Evolutionary conservation across 2,888 invertebrate genomes (phyloP), one percentile per base, ranked within the genome.

Genomic region (Diarsia brunnea): DNA sequence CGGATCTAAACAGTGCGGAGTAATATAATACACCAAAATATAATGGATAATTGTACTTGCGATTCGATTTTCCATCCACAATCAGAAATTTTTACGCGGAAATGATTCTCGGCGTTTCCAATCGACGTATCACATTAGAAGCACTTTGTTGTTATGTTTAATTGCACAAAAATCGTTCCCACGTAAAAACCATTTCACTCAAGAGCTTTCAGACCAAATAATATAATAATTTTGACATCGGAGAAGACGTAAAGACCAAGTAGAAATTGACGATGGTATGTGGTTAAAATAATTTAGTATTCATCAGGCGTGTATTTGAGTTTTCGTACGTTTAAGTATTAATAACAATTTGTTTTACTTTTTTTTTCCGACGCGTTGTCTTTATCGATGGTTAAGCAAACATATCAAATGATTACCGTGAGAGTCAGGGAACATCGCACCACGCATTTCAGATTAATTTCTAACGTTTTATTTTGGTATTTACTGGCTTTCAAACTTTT

Each of bases 101-200:
- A 96, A 96, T 96, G 96, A 96, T 96, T 96, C 96, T 96, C 96
- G 96, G 96, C 96, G 96, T 95, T 95, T 94, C 92, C 93, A 92
- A 92, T 95, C 94, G 96, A 95, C 94, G 96, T 93, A 92, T 93
- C 95, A 95, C 95, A 92, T 92, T 92, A 91, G 90, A 92, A 95
- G 92, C 95, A 95, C 96, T 95, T 92, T 91, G 88, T 92, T 92
- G 83, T 92, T 92, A 91, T 90, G 87, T 92, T 95, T 93, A 91
- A 88, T 93, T 94, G 96, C 96, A 96, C 96, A 96, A 96, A 96
- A 96, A 96, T 96, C 96, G 96, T 96, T 96, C 96, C 96, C 96
- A 96, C 96, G 96, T 96, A 96, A 96, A 96, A 96, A 96, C 96
- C 96, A 96, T 96, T 96, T 96, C 96, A 96, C 96, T 96, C 96